Base-by-base conservation (phyloP, 2,888 invertebrate species). In the Dermolepida albohirtum region DNA sequence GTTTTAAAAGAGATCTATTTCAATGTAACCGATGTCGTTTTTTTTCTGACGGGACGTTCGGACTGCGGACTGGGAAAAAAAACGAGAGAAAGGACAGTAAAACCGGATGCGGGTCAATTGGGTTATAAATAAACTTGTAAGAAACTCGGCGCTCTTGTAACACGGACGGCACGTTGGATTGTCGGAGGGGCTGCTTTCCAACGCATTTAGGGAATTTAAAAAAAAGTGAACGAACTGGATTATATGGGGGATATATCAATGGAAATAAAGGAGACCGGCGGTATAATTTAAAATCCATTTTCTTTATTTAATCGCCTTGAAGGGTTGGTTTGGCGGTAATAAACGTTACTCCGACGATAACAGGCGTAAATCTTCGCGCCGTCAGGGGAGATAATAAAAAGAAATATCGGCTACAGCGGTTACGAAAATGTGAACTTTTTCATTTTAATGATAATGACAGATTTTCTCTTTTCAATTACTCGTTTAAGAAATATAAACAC, bases 71-170 rank as follows among this genome's bases (percentile, higher is more conserved):
- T 4, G 16, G 10, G 29, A 44, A 65, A 65, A 65, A 17, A 16
- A 17, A 34, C 12, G 27, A 22, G 27, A 40, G 22, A 39, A 27
- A 44, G 54, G 65, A 65, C 65, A 62, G 59, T 62, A 49, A 49
- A 62, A 49, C 47, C 34, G 47, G 59, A 47, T 47, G 44, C 65
- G 65, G 65, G 65, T 65, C 65, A 65, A 65, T 65, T 65, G 65
- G 65, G 65, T 65, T 65, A 65, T 65, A 65, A 65, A 65, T 65
- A 65, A 65, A 65, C 44, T 65, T 47, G 44, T 54, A 62, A 62
- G 59, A 17, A 62, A 47, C 34, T 62, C 34, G 43, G 16, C 34
- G 34, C 34, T 34, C 34, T 34, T 34, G 34, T 34, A 34, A 10
- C 34, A 11, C 47, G 47, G 34, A 47, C 44, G 47, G 47, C 29